phyloP scores from a whole-genome alignment of 2,797 vertebrate species.

The Dipus sagitta region DNA sequence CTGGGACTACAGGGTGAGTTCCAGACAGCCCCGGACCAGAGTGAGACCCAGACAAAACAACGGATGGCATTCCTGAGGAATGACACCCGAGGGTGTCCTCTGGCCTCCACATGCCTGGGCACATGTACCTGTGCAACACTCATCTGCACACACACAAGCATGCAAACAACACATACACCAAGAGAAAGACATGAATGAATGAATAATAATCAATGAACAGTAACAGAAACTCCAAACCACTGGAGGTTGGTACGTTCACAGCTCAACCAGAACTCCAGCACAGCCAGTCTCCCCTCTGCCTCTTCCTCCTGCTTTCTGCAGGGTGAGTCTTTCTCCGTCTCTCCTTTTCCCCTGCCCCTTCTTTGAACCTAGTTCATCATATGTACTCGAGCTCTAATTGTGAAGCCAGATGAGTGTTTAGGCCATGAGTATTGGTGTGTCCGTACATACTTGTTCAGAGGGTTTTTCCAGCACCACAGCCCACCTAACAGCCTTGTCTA shows the following conservation, averaged over 20 bases:
- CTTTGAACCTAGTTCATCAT: background rate
- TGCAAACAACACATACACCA: no score
- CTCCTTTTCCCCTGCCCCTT: background rate
- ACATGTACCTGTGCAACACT: no score
- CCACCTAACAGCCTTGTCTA: background rate
- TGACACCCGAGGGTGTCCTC: no score
- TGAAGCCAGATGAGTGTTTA: background rate
- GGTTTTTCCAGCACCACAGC: background rate
- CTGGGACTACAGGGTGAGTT: no score
- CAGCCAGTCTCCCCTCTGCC: background rate
- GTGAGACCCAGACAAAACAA: no score
- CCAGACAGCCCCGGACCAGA: no score
- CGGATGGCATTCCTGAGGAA: no score
- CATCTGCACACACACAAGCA: no score
- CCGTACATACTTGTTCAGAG: background rate
- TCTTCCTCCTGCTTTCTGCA: background rate
- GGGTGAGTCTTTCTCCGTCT: background rate
- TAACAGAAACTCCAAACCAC: background rate
- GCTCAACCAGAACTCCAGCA: background rate
- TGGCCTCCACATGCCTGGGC: no score
- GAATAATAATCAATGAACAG: no score
- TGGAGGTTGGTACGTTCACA: background rate
- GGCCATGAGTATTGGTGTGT: background rate
- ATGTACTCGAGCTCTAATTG: background rate
- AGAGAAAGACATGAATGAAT: no score